Conservation (phyloP, 2,888 invertebrate genomes). For the Octodonta nipae region DNA sequence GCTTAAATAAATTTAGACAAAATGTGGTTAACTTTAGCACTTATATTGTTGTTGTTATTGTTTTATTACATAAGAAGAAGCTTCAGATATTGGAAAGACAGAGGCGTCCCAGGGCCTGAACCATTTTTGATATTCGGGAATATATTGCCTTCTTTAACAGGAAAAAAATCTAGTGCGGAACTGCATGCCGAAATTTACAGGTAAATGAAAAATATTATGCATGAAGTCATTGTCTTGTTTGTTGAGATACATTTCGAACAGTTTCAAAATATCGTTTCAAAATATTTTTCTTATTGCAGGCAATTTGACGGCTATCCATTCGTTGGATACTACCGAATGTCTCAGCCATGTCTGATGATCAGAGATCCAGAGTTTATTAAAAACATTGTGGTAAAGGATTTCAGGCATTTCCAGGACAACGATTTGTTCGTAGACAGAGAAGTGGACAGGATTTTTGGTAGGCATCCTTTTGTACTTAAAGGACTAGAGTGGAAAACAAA, state of each 20-base stretch:
- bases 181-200: constrained; percentile 23
- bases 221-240: too few species aligned
- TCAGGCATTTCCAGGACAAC: constrained; percentile 29
- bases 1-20: too few species aligned
- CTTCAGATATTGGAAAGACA: constrained; percentile 16
- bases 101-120: constrained; percentile 19
- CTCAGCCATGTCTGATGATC: constrained; percentile 23
- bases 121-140: constrained; percentile 17
- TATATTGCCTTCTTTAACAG: constrained; percentile 17
- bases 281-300: too few species aligned
- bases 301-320: constrained; percentile 23
- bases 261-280: too few species aligned
- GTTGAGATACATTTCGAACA: too few species aligned
- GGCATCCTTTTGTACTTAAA: constrained; percentile 36
- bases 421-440: constrained; percentile 29
- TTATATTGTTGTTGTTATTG: constrained; percentile 10
- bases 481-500: constrained; percentile 38
- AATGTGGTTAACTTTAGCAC: too few species aligned
- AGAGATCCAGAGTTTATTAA: constrained; percentile 28
- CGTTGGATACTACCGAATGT: constrained; percentile 27
- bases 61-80: background rate
- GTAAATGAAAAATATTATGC: too few species aligned
- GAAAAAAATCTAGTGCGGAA: constrained; percentile 20
- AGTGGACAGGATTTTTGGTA: constrained; percentile 35
- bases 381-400: constrained; percentile 26